Conservation (phyloP, 92 coral and sea anemone genomes). For the Epizoanthus stellaris region DNA sequence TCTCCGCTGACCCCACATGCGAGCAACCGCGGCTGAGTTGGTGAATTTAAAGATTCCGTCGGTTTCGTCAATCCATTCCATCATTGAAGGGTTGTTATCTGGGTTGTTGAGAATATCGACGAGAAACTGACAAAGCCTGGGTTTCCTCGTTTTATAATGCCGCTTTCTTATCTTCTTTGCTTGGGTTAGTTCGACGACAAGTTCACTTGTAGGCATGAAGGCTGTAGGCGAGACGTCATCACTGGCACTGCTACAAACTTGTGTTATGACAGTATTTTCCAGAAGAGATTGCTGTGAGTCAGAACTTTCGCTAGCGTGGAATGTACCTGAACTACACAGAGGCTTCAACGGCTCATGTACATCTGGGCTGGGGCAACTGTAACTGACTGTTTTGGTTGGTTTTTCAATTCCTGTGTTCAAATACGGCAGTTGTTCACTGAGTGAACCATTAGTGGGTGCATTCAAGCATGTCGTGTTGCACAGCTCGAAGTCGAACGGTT, state of each 20-base stretch:
- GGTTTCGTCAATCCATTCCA: conserved; percentile 45
- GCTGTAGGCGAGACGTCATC: background rate
- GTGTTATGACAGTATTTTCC: background rate
- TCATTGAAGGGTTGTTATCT: conserved; percentile 28
- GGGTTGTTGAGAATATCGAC: conserved; percentile 25
- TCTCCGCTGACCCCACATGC: conserved; percentile 35
- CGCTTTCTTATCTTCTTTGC: background rate
- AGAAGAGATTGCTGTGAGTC: background rate
- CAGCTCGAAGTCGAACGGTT: conserved; percentile 1
- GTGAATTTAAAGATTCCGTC: conserved; percentile 35
- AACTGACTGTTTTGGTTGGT: too few species aligned
- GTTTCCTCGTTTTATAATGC: conserved; percentile 20
- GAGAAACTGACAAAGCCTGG: conserved; percentile 33
- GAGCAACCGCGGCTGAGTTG: conserved; percentile 32
- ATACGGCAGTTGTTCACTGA: too few species aligned
- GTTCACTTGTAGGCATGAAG: background rate
- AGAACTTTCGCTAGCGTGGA: background rate
- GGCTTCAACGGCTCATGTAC: too few species aligned
- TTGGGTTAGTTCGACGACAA: background rate
- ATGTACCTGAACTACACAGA: background rate
- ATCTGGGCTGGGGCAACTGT: too few species aligned
- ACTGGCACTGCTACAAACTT: background rate
- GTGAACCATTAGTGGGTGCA: too few species aligned
- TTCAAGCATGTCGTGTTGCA: background rate
- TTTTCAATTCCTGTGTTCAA: too few species aligned